phyloP scores from a whole-genome alignment of 2,797 vertebrate genomes.

The Odontamblyopus lacepedii region DNA sequence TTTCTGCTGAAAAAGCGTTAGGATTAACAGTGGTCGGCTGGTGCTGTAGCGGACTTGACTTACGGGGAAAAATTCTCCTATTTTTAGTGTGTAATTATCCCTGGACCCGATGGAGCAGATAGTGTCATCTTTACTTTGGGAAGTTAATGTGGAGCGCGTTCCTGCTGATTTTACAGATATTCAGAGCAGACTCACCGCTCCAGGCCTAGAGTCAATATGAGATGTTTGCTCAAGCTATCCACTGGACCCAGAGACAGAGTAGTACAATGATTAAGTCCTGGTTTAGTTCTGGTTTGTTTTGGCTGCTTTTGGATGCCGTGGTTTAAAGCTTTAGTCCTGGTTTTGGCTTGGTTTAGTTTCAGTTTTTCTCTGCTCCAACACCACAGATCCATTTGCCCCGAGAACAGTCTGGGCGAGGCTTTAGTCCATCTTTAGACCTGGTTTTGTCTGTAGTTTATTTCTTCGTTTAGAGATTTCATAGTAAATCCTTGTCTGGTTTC shows the following conservation, averaged over 20 bases:
- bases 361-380: too few relatives aligned
- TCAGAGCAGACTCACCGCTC: constrained; percentile 8
- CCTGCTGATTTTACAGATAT: constrained; percentile 28
- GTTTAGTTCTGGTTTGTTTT: too few relatives aligned
- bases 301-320: too few relatives aligned
- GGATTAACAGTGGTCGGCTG: not conserved
- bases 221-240: constrained; percentile 8
- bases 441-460: too few relatives aligned
- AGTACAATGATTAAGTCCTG: too few relatives aligned
- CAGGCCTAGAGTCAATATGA: constrained; percentile 11
- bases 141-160: constrained; percentile 22
- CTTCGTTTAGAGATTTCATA: too few relatives aligned
- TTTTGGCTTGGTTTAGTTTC: too few relatives aligned
- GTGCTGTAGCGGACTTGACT: not conserved
- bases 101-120: constrained; percentile 35
- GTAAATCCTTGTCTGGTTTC: too few relatives aligned
- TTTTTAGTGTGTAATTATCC: constrained; percentile 42
- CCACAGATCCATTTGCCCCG: too few relatives aligned
- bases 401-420: too few relatives aligned
- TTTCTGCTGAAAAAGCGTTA: constrained; percentile 17
- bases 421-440: too few relatives aligned
- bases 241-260: not conserved
- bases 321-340: too few relatives aligned
- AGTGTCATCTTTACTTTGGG: constrained; percentile 40
- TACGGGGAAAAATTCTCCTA: constrained; percentile 18